Evolutionary conservation across 1,140 invertebrate genomes (phyloP).

Genomic region (Stegodyphus dumicola): DNA sequence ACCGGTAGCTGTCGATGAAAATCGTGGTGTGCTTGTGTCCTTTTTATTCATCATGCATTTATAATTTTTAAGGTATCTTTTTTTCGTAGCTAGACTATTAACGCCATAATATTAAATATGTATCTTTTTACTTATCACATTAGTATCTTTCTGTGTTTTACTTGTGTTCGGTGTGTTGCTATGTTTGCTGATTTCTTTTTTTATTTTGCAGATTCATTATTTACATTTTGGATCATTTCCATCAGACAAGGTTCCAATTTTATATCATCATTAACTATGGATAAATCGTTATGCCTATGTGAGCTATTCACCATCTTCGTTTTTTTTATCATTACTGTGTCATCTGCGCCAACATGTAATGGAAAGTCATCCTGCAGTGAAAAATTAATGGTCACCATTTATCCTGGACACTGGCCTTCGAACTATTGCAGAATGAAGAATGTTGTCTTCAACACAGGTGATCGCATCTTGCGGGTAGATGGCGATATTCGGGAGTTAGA

Average conservation of each 20-base stretch:
- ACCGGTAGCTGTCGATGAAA: not conserved
- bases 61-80: no score
- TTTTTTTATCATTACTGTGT: constrained; percentile 5
- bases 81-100: no score
- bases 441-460: constrained; percentile 40
- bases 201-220: not conserved
- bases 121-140: not conserved
- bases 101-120: no score
- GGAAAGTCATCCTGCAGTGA: constrained; percentile 7
- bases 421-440: constrained; percentile 53
- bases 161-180: not conserved
- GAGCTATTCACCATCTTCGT: not conserved
- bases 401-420: constrained; percentile 56
- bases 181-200: not conserved
- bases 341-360: constrained; percentile 32
- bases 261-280: not conserved
- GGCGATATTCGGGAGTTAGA: constrained; percentile 42
- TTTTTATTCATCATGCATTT: no score
- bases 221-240: not conserved
- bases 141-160: not conserved
- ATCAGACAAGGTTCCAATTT: not conserved
- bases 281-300: not conserved
- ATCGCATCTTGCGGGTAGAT: constrained; percentile 17
- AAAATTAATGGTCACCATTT: constrained; percentile 2
- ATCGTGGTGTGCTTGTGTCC: not conserved